Percentiles rank a stretch among this genome's conserved stretches.
Conservation (phyloP, 2,113 vertebrate genomes). For the Tenebrosternarchus preto region DNA sequence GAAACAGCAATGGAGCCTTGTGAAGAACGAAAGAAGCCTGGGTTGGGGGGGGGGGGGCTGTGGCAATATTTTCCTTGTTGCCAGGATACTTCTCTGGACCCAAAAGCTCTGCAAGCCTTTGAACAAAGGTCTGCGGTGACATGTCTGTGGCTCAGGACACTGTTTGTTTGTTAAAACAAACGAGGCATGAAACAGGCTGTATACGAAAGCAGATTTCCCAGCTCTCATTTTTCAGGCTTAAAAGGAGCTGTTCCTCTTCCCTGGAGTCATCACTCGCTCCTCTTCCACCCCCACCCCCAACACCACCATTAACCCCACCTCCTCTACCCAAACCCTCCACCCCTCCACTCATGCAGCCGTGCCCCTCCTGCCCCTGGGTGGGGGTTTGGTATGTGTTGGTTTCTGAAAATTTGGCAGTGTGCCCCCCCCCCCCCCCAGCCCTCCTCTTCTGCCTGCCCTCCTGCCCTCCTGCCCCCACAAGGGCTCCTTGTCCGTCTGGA, state of each 20-base stretch:
- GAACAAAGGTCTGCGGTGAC: not conserved
- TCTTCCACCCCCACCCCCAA: too few species aligned
- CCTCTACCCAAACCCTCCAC: too few species aligned
- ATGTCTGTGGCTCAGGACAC: conserved; percentile 37
- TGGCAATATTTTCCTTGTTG: conserved; percentile 41
- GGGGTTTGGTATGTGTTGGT: conserved; percentile 60
- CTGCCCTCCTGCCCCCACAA: conserved; percentile 7
- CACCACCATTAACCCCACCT: too few species aligned
- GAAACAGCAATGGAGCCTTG: not conserved
- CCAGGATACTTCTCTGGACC: conserved; percentile 33
- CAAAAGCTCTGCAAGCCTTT: not conserved
- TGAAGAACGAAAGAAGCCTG: conserved; percentile 14
- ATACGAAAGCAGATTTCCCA: conserved; percentile 34
- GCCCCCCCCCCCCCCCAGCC: conserved; percentile 54
- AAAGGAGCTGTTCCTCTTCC: too few species aligned
- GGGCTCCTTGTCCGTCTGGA: conserved; percentile 66
- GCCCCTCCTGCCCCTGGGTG: conserved; percentile 53
- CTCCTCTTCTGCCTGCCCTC: conserved; percentile 46
- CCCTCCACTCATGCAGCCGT: not conserved
- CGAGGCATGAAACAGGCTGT: conserved; percentile 35
- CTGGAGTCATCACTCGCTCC: too few species aligned
- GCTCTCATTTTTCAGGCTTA: conserved; percentile 37
- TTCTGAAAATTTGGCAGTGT: conserved; percentile 60
- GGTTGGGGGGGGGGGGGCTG: too few species aligned
- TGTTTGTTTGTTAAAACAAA: conserved; percentile 53